Evolutionary conservation across 2,113 vertebrate genomes (phyloP).

Genomic region (Myanophis thanlyinensis): DNA sequence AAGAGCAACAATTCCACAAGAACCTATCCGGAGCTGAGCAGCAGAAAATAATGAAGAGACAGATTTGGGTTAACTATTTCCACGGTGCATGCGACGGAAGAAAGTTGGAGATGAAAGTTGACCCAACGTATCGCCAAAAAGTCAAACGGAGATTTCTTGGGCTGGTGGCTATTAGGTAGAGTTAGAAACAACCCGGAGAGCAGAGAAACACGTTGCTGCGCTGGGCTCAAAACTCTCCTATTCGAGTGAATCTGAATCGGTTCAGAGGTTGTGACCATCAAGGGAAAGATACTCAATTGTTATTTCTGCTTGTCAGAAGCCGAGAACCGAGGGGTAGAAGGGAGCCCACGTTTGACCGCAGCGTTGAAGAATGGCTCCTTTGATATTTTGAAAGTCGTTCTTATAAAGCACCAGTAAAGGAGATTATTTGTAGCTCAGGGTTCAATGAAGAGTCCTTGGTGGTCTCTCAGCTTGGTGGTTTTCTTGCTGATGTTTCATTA

Average conservation of each 20-base stretch:
- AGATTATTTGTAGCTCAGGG: too few species aligned
- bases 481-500: too few species aligned
- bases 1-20: conserved; percentile 77
- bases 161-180: neutral
- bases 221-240: neutral
- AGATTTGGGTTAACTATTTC: conserved; percentile 80
- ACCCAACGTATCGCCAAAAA: conserved; percentile 63
- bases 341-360: neutral
- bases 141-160: conserved; percentile 50
- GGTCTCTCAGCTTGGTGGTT: too few species aligned
- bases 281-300: conserved; percentile 38
- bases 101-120: conserved; percentile 59
- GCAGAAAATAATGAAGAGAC: conserved; percentile 78
- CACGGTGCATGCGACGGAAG: conserved; percentile 67
- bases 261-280: conserved; percentile 42
- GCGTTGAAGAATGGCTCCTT: neutral
- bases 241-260: conserved; percentile 49
- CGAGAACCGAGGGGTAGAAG: neutral
- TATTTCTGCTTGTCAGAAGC: conserved; percentile 28
- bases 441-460: too few species aligned
- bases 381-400: neutral
- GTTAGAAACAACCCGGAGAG: neutral
- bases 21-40: conserved; percentile 78
- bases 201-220: conserved; percentile 30
- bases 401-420: too few species aligned